Percentiles rank a stretch among this genome's conserved stretches.
These are phyloP conservation scores for Noctua pronuba DNA, from an alignment of 2,888 invertebrate species.

Conservation along the genomic window DNA sequence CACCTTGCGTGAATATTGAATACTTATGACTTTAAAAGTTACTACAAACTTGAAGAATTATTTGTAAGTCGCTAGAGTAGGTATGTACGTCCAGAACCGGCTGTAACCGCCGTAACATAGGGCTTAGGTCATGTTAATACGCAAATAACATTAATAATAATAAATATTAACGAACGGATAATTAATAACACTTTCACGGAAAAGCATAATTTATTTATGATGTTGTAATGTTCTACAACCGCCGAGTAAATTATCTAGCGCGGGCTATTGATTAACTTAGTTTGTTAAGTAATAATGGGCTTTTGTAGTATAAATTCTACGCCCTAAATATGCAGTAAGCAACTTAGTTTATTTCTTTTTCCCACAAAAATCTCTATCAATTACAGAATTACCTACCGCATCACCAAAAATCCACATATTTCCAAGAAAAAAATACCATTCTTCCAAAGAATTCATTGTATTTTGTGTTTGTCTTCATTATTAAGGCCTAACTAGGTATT, in stretches of 20 bases:
- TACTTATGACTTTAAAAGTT: conserved; percentile 2
- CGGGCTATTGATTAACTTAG: conserved; percentile 13
- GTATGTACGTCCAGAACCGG: conserved; percentile 30
- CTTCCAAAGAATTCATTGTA: conserved; percentile 38
- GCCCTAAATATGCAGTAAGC: not conserved
- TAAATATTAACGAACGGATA: conserved; percentile 43
- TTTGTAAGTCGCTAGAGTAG: conserved; percentile 1
- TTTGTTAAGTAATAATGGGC: conserved; percentile 11
- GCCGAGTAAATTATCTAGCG: conserved; percentile 27
- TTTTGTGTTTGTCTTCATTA: conserved; percentile 39
- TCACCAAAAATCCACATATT: conserved; percentile 16
- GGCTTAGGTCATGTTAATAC: conserved; percentile 32
- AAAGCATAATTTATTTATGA: conserved; percentile 43
- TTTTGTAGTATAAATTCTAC: not conserved
- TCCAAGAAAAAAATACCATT: conserved; percentile 31
- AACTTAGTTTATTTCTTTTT: not conserved
- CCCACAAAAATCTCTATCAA: conserved; percentile 39
- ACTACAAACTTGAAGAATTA: conserved; percentile 1
- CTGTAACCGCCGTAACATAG: conserved; percentile 29
- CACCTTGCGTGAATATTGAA: conserved; percentile 3
- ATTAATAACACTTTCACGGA: conserved; percentile 54
- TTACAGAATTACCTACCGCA: conserved; percentile 15
- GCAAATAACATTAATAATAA: conserved; percentile 44
- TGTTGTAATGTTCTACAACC: conserved; percentile 38
- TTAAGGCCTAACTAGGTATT: conserved; percentile 56